A percentile compares a stretch with the other conserved stretches of the same genome.
These are phyloP conservation scores for Thaumatotibia leucotreta DNA, from an alignment of 1,140 invertebrate genomes.

Conservation along the genomic window DNA sequence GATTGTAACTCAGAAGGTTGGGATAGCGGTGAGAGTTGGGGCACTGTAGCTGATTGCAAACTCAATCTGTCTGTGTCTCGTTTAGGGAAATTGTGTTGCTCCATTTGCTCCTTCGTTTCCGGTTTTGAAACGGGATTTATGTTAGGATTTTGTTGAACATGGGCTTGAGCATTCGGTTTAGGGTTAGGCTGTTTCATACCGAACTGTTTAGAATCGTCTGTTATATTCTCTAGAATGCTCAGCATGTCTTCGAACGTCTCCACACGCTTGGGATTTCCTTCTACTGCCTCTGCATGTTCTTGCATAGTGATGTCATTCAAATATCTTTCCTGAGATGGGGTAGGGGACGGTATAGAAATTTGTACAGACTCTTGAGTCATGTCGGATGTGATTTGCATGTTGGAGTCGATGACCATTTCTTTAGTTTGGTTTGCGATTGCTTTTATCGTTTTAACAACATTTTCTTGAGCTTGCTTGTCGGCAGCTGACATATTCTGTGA, in stretches of 20 bases:
- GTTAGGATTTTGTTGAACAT: conserved; percentile 33
- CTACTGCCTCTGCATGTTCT: conserved; percentile 71
- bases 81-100: conserved; percentile 43
- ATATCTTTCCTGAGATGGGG: conserved; percentile 79
- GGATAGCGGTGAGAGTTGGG: conserved; percentile 82
- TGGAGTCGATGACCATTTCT: conserved; percentile 73
- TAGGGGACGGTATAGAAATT: conserved; percentile 79
- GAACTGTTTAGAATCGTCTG: conserved; percentile 66
- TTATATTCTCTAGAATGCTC: conserved; percentile 82
- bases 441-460: conserved; percentile 67
- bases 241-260: conserved; percentile 83
- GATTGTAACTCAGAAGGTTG: conserved; percentile 83
- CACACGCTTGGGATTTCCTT: conserved; percentile 73
- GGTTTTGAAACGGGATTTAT: conserved; percentile 39
- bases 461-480: conserved; percentile 49
- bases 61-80: conserved; percentile 52
- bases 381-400: conserved; percentile 72
- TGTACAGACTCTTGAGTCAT: conserved; percentile 78
- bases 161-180: conserved; percentile 24
- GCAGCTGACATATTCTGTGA: conserved; percentile 31
- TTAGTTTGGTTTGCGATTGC: conserved; percentile 72
- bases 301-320: conserved; percentile 79
- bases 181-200: conserved; percentile 50
- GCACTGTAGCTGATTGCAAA: conserved; percentile 74
- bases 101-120: conserved; percentile 52